Percentiles rank a stretch among this genome's conserved stretches.
phyloP scores from a whole-genome alignment of 2,888 invertebrate species.

The Pristionchus mayeri region DNA sequence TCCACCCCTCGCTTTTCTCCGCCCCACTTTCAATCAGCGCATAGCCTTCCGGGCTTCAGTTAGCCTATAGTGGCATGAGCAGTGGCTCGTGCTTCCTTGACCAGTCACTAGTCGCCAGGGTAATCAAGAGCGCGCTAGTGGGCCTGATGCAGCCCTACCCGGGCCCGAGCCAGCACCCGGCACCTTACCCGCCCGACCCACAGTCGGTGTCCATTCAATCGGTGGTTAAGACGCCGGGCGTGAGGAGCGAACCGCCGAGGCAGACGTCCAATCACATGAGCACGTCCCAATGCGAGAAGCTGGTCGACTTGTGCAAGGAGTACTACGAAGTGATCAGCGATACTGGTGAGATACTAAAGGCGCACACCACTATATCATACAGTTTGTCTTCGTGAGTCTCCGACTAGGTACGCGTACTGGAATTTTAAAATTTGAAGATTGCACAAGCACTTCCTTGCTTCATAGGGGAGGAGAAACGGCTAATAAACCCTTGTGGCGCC shows the following conservation, averaged over 20 bases:
- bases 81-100: too few species aligned
- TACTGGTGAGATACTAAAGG: constrained; percentile 40
- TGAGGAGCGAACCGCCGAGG: constrained; percentile 1
- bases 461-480: too few species aligned
- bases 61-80: too few species aligned
- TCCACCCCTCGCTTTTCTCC: too few species aligned
- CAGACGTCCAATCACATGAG: constrained; percentile 50
- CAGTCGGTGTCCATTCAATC: not conserved
- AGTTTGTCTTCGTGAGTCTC: not conserved
- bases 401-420: too few species aligned
- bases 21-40: not conserved
- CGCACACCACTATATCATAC: not conserved
- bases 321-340: constrained; percentile 50
- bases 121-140: not conserved
- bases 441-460: too few species aligned
- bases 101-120: too few species aligned
- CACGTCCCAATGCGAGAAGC: constrained; percentile 44
- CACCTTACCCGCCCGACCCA: not conserved
- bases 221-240: not conserved
- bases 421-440: too few species aligned
- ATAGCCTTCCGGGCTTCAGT: not conserved
- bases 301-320: constrained; percentile 47
- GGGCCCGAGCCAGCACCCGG: not conserved
- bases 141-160: not conserved
- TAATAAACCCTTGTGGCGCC: too few species aligned